phyloP scores from a whole-genome alignment of 2,888 invertebrate genomes.

The Alsophila aescularia region DNA sequence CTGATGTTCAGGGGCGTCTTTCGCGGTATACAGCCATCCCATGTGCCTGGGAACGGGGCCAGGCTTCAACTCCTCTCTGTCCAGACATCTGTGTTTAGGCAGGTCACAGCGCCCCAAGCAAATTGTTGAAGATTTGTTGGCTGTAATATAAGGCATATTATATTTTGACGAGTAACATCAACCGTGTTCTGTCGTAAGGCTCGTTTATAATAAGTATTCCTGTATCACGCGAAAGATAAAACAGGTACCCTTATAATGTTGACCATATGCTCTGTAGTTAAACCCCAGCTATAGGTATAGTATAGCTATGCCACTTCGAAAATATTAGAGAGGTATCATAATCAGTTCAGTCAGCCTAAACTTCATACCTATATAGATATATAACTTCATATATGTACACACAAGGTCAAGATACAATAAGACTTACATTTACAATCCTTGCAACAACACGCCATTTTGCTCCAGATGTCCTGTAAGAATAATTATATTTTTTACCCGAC shows the following conservation, averaged over 20 bases:
- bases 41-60: slow-evolving; percentile 73
- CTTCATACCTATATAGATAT: no score
- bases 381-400: no score
- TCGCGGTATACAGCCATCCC: slow-evolving; percentile 80
- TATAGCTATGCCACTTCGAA: no score
- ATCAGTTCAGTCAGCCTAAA: no score
- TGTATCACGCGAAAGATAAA: no score
- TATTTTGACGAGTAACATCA: neutral
- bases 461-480: slow-evolving; percentile 40
- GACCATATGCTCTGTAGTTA: no score
- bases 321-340: no score
- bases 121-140: slow-evolving; percentile 60
- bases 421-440: slow-evolving; percentile 55
- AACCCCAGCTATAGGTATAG: no score
- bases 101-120: slow-evolving; percentile 76
- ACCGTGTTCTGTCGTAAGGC: neutral
- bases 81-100: slow-evolving; percentile 71
- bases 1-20: slow-evolving; percentile 72
- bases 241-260: no score
- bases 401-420: no score
- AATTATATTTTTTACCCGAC: neutral
- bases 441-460: slow-evolving; percentile 68
- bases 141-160: slow-evolving; percentile 41
- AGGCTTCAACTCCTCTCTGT: slow-evolving; percentile 61
- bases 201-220: no score